Conservation (phyloP, 2,888 invertebrate genomes). For the Diaprepes abbreviatus region DNA sequence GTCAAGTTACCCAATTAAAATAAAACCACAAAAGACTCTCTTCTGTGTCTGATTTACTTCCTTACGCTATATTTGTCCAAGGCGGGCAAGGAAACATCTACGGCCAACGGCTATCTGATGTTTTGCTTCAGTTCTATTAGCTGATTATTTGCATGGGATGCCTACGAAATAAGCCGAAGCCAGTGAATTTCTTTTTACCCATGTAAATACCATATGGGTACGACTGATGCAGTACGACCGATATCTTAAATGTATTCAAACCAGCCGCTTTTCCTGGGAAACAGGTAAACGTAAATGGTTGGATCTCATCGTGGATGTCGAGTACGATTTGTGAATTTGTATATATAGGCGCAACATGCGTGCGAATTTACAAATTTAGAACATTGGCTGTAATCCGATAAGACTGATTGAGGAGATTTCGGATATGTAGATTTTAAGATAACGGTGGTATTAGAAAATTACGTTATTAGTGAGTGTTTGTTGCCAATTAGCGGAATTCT, state of each 20-base stretch:
- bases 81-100: constrained; percentile 33
- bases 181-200: constrained; percentile 28
- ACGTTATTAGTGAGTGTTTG: too few relatives aligned
- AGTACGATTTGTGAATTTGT: constrained; percentile 10
- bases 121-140: constrained; percentile 52
- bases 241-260: constrained; percentile 43
- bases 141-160: constrained; percentile 55
- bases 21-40: background rate
- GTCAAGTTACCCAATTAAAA: constrained; percentile 9
- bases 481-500: too few relatives aligned
- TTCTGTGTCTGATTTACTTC: constrained; percentile 35
- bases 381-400: too few relatives aligned
- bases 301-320: constrained; percentile 24
- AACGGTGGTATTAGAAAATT: too few relatives aligned
- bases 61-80: constrained; percentile 50
- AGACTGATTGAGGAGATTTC: too few relatives aligned
- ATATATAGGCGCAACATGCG: background rate
- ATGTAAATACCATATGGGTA: constrained; percentile 43
- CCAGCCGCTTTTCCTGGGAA: constrained; percentile 44
- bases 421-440: too few relatives aligned
- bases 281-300: constrained; percentile 29
- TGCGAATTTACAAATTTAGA: constrained; percentile 15
- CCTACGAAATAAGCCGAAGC: constrained; percentile 51
- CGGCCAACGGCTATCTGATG: constrained; percentile 46
- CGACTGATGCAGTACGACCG: constrained; percentile 43